phyloP scores from a whole-genome alignment of 2,888 invertebrate genomes.

The Drosophila merina region DNA sequence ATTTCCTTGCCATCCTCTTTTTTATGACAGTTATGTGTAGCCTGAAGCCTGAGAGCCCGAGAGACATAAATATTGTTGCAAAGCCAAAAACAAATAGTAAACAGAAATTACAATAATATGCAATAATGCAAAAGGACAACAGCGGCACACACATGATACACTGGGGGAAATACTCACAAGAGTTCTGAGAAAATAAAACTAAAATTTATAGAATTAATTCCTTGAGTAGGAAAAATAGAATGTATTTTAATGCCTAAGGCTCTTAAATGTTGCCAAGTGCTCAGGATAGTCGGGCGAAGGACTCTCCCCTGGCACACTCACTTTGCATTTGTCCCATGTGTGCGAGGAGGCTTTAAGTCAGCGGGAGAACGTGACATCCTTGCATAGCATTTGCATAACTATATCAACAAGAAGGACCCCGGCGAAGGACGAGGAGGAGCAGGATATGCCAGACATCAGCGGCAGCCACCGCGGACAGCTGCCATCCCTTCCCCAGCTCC shows the following conservation, averaged over 20 bases:
- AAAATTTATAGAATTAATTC: not conserved
- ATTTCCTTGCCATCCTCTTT: slow-evolving; percentile 23
- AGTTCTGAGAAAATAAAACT: not conserved
- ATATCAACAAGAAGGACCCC: slow-evolving; percentile 64
- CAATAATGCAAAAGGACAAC: slow-evolving; percentile 77
- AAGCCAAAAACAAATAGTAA: slow-evolving; percentile 78
- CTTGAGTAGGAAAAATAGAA: not conserved
- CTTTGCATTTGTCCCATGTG: slow-evolving; percentile 40
- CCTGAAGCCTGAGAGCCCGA: not conserved
- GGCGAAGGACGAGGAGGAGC: slow-evolving; percentile 18
- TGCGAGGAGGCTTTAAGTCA: slow-evolving; percentile 71
- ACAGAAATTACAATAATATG: slow-evolving; percentile 78
- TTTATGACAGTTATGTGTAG: slow-evolving; percentile 42
- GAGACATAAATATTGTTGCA: slow-evolving; percentile 68
- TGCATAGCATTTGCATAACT: slow-evolving; percentile 79
- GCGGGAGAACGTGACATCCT: slow-evolving; percentile 78
- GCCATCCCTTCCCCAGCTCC: not conserved
- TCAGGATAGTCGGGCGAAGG: not conserved
- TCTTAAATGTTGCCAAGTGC: not conserved
- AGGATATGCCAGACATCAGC: slow-evolving; percentile 44
- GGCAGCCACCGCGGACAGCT: slow-evolving; percentile 33
- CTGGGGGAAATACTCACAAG: not conserved
- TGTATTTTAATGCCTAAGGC: not conserved
- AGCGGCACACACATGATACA: slow-evolving; percentile 27
- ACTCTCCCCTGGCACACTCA: slow-evolving; percentile 17